Evolutionary conservation across 92 coral and sea anemone species (phyloP), one percentile per base, ranked within the genome.

Genomic region (Galaxea fascicularis): DNA sequence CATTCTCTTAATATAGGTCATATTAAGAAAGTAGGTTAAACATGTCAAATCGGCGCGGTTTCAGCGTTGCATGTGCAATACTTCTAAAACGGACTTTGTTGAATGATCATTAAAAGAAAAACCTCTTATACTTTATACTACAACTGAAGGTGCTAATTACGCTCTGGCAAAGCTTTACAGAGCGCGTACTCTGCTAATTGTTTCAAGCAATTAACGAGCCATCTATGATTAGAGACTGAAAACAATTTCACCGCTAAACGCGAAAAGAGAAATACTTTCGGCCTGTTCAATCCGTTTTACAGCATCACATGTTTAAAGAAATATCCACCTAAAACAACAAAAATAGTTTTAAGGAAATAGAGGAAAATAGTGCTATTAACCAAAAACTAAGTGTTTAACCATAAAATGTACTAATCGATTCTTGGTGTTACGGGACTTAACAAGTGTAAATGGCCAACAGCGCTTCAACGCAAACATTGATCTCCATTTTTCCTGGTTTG

Each of bases 101-200:
- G 21, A 65, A 52, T 66, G 22, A 56, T 67, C 67, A 54, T 67
- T 22, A 15, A 68, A 67, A 46, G 35, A 82, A 82, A 82, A 28
- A 51, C 70, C 25, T 44, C 4, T 24, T 54, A 70, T 44, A 31
- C n/a, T n/a, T n/a, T 21, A 21, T 30, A 60, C 30, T 46, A 25
- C 52, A 51, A 4, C 10, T 26, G 22, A 59, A 83, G 74, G 87
- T 74, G 87, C 54, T 83, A 83, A 83, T 83, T 83, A 72, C 73
- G 57, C 66, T 27, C 64, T 29, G 27, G 66, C 8, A 45, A 74
- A 83, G 72, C 82, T 71, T 71, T 51, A 68, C 68, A 49, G 71
- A 71, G 35, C 71, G 46, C 57, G 14, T 12, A 18, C 25, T 70
- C 66, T 70, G 71, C 86, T 82, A 82, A 82, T 82, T 82, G 60